These are phyloP conservation scores for Ganaspis brasiliensis DNA, from an alignment of 2,888 invertebrate genomes.

Conservation along the genomic window DNA sequence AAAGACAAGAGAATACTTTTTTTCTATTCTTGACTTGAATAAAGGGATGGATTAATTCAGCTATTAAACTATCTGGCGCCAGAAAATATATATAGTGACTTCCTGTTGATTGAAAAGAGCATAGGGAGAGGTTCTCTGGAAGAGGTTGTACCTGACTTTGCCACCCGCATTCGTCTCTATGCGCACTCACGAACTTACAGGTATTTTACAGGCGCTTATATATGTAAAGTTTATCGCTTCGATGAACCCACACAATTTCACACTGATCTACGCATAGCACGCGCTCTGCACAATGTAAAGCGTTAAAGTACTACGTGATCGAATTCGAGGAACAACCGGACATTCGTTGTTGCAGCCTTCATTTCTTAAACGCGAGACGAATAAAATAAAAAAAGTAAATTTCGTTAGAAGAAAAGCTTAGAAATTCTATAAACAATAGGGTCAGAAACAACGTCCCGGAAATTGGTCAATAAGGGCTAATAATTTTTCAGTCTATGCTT, in stretches of 20 bases:
- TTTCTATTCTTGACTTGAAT: background rate
- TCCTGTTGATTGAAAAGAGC: conserved; percentile 12
- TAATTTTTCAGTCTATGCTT: background rate
- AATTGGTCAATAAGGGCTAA: background rate
- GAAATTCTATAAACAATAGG: conserved; percentile 53
- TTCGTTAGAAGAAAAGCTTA: conserved; percentile 68
- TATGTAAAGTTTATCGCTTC: conserved; percentile 42
- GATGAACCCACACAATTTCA: conserved; percentile 34
- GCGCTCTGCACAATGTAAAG: conserved; percentile 74
- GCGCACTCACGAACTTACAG: conserved; percentile 59
- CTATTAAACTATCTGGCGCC: conserved; percentile 11
- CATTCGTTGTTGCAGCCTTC: conserved; percentile 70
- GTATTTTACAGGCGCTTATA: conserved; percentile 22
- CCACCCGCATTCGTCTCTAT: conserved; percentile 66
- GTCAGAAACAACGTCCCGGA: conserved; percentile 21
- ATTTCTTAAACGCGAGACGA: conserved; percentile 68
- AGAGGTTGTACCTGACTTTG: conserved; percentile 64
- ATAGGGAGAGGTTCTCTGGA: conserved; percentile 23
- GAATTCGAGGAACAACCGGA: conserved; percentile 72
- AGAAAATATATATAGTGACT: conserved; percentile 2
- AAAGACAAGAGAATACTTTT: too few relatives aligned
- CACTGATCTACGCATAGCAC: conserved; percentile 72
- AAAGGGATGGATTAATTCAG: background rate
- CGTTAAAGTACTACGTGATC: conserved; percentile 74
- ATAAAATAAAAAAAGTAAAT: conserved; percentile 67